phyloP scores from a whole-genome alignment of 2,888 invertebrate species.

The Epirrhoe alternata region DNA sequence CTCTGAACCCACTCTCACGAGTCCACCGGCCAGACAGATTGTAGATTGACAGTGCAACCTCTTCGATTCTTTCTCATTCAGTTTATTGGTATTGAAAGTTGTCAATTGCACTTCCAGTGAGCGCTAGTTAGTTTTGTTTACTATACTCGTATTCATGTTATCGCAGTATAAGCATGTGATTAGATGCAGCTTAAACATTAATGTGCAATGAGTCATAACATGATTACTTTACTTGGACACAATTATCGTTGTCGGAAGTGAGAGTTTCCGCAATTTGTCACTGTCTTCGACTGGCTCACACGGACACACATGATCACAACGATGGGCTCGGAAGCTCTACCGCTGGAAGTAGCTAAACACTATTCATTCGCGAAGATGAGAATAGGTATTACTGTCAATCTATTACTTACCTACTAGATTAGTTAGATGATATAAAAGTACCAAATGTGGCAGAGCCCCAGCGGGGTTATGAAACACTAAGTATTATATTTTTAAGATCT shows the following conservation, averaged over 20 bases:
- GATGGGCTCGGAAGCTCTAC: conserved; percentile 5
- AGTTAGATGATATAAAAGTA: too few relatives aligned
- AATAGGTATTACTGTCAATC: too few relatives aligned
- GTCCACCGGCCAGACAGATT: conserved; percentile 29
- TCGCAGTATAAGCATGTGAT: not conserved
- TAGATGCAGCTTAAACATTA: conserved; percentile 29
- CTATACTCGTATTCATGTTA: too few relatives aligned
- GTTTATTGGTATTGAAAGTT: too few relatives aligned
- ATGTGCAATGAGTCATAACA: conserved; percentile 60
- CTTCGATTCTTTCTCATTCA: not conserved
- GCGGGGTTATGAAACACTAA: too few relatives aligned
- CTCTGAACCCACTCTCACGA: conserved; percentile 58
- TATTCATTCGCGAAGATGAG: too few relatives aligned
- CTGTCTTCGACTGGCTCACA: conserved; percentile 33
- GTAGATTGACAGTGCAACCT: conserved; percentile 4
- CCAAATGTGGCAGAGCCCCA: too few relatives aligned
- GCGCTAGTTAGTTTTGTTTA: too few relatives aligned
- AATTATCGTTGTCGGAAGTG: conserved; percentile 68
- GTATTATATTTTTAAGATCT: too few relatives aligned
- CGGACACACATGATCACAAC: conserved; percentile 26
- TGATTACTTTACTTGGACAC: conserved; percentile 53
- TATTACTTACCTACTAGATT: too few relatives aligned
- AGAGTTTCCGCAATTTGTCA: conserved; percentile 67
- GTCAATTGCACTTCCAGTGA: too few relatives aligned
- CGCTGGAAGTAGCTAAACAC: not conserved